phyloP scores from a whole-genome alignment of 1,140 invertebrate genomes.

The Solenopsis fugax region DNA sequence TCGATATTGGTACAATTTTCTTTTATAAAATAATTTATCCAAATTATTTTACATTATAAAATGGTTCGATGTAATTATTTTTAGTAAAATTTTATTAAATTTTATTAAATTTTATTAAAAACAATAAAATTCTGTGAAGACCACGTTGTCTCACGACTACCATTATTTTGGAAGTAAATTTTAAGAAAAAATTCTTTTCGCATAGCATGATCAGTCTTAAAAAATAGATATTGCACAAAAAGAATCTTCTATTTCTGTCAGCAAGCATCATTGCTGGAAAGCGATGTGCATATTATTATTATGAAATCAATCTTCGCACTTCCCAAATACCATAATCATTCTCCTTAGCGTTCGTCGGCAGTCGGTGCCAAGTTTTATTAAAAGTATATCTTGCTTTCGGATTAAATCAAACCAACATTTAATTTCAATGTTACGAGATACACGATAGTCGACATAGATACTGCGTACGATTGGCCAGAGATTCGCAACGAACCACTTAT shows the following conservation, averaged over 20 bases:
- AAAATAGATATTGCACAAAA: neutral
- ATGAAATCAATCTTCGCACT: neutral
- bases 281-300: neutral
- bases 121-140: too few relatives aligned
- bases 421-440: slow-evolving; percentile 40
- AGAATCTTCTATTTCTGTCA: neutral
- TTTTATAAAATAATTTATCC: too few relatives aligned
- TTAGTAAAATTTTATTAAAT: too few relatives aligned
- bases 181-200: too few relatives aligned
- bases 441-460: slow-evolving; percentile 18
- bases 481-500: slow-evolving; percentile 23
- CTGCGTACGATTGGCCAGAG: neutral
- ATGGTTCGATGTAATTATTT: too few relatives aligned
- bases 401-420: slow-evolving; percentile 40
- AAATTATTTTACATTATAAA: too few relatives aligned
- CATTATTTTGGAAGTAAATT: too few relatives aligned
- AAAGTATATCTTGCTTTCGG: slow-evolving; percentile 26
- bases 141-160: too few relatives aligned
- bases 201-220: neutral
- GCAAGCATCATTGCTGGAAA: neutral
- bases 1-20: too few relatives aligned
- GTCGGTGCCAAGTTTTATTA: slow-evolving; percentile 2
- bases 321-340: neutral
- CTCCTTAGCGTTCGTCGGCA: neutral
- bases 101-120: too few relatives aligned